Conservation (phyloP, 92 coral and sea anemone species). For the Porites cylindrica region DNA sequence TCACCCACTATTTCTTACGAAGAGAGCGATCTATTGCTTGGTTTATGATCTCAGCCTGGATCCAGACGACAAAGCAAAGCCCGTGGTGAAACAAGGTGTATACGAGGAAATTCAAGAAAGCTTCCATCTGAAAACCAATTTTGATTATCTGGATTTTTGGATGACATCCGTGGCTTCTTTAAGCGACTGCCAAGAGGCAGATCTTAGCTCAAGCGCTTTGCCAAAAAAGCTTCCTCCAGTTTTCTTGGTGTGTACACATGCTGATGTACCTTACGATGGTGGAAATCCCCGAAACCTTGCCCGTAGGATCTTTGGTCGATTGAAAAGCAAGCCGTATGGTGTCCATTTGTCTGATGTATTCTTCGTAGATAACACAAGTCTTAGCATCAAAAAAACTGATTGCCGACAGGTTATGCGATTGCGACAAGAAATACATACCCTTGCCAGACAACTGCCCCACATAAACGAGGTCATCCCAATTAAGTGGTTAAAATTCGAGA, state of each 20-base stretch:
- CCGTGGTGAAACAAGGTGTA: not conserved
- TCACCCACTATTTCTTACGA: not conserved
- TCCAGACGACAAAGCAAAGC: not conserved
- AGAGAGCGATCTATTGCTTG: slow-evolving; percentile 2
- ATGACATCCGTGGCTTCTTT: not conserved
- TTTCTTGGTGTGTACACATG: no score
- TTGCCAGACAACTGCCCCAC: not conserved
- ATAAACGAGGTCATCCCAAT: not conserved
- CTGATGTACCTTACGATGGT: not conserved
- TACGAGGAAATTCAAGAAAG: not conserved
- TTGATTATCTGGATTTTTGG: slow-evolving; percentile 9
- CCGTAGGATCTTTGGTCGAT: not conserved
- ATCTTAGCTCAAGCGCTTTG: not conserved
- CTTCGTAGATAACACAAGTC: not conserved
- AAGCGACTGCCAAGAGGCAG: not conserved
- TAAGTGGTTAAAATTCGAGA: no score
- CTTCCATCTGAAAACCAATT: not conserved
- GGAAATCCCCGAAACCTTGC: not conserved
- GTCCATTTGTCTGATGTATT: not conserved
- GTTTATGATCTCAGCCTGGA: not conserved
- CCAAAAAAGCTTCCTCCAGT: not conserved
- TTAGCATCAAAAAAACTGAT: not conserved
- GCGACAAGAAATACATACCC: not conserved
- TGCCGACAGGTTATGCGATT: not conserved
- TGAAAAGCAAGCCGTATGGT: not conserved